phyloP scores from a whole-genome alignment of 2,888 invertebrate genomes.

The Chydorus sphaericus region DNA sequence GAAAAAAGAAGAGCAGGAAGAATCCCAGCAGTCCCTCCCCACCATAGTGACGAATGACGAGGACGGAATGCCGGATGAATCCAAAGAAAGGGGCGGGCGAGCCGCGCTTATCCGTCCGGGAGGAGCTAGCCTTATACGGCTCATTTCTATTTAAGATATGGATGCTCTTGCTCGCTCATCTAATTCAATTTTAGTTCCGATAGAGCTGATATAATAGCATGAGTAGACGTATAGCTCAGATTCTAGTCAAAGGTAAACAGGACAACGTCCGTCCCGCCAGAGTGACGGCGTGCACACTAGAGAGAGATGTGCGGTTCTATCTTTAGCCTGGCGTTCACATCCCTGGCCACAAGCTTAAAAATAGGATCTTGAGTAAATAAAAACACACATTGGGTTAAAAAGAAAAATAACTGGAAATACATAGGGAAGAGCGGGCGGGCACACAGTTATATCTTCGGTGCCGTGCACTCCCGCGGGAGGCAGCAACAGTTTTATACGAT shows the following conservation, averaged over 20 bases:
- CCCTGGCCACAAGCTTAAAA: conserved; percentile 4
- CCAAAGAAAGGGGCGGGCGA: conserved; percentile 3
- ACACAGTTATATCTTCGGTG: too few species aligned
- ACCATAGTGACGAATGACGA: conserved; percentile 12
- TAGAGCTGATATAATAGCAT: neutral
- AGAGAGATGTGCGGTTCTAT: neutral
- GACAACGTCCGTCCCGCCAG: too few species aligned
- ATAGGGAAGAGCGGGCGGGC: neutral
- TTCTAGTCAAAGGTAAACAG: neutral
- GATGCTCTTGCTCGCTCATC: too few species aligned
- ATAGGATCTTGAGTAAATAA: conserved; percentile 1
- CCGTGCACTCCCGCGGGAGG: neutral
- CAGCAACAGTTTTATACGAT: conserved; percentile 7
- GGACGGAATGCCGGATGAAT: conserved; percentile 11
- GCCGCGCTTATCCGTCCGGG: conserved; percentile 6
- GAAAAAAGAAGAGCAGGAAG: too few species aligned
- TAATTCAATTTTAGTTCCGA: neutral
- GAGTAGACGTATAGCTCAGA: neutral
- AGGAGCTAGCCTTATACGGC: too few species aligned
- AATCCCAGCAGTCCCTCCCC: too few species aligned
- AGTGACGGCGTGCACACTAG: too few species aligned
- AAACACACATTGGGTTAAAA: too few species aligned
- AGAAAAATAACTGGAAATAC: too few species aligned
- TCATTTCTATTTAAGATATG: too few species aligned
- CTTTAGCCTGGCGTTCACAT: neutral